These are phyloP conservation scores for Saxidomus purpurata DNA, from an alignment of 1,140 invertebrate genomes.

Conservation along the genomic window DNA sequence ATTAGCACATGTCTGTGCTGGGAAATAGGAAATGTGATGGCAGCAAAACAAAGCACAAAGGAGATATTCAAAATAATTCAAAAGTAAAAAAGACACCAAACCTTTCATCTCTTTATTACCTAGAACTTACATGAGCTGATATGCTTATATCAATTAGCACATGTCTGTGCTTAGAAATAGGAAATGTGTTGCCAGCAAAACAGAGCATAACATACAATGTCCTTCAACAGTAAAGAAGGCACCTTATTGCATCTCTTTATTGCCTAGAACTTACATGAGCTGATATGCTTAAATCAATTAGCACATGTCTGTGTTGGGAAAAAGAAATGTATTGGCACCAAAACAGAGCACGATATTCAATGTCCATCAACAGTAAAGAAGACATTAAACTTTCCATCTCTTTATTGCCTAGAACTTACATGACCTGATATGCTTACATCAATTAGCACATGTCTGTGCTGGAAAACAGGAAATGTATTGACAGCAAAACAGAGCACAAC, in stretches of 20 bases:
- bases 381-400: no score
- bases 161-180: slow-evolving; percentile 37
- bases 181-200: no score
- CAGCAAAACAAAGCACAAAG: no score
- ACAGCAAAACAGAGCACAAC: neutral
- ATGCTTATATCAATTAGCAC: neutral
- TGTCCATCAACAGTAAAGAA: neutral
- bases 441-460: slow-evolving; percentile 37
- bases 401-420: slow-evolving; percentile 9
- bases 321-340: neutral
- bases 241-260: no score
- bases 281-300: neutral
- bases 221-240: no score
- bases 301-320: slow-evolving; percentile 46
- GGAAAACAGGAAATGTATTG: neutral
- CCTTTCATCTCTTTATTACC: neutral
- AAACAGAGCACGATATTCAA: neutral
- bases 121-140: slow-evolving; percentile 9
- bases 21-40: neutral
- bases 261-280: neutral
- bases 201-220: no score
- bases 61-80: no score
- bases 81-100: no score
- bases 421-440: neutral
- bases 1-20: slow-evolving; percentile 62